These are phyloP conservation scores for Tympanuchus pallidicinctus DNA, from an alignment of 2,113 vertebrate species.

Conservation along the genomic window DNA sequence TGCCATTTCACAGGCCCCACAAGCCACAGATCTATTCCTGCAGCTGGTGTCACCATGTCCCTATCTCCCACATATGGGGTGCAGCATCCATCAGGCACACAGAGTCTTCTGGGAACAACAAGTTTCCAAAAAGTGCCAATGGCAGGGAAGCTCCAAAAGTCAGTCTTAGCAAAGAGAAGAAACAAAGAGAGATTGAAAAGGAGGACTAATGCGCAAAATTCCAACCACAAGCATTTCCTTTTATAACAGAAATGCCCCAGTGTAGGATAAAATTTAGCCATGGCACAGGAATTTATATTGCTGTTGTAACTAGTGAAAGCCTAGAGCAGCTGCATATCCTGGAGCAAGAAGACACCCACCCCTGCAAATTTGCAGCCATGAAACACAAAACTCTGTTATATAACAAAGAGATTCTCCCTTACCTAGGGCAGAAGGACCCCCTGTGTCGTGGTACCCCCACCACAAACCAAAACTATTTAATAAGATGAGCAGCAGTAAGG, in stretches of 20 bases:
- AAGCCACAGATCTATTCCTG: not conserved
- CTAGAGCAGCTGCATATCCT: not conserved
- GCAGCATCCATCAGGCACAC: not conserved
- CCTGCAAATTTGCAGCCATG: not conserved
- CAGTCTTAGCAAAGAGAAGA: not conserved
- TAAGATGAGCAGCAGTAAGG: not conserved
- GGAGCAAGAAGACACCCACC: not conserved
- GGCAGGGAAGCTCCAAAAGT: not conserved
- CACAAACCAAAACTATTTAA: not conserved
- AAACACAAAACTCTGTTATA: not conserved
- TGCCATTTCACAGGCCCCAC: not conserved
- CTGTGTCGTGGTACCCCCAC: not conserved
- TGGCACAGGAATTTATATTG: not conserved
- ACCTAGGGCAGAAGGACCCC: not conserved
- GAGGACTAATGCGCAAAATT: not conserved
- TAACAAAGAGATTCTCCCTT: not conserved
- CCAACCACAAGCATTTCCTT: not conserved
- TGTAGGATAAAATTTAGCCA: not conserved
- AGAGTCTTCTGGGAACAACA: not conserved
- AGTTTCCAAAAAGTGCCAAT: not conserved
- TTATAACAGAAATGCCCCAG: not conserved
- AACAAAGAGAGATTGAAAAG: not conserved
- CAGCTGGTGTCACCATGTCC: not conserved
- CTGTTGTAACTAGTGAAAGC: not conserved
- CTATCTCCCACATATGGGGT: accelerated